These are phyloP conservation scores for Teleopsis dalmanni DNA, from an alignment of 1,140 invertebrate genomes.

Conservation along the genomic window DNA sequence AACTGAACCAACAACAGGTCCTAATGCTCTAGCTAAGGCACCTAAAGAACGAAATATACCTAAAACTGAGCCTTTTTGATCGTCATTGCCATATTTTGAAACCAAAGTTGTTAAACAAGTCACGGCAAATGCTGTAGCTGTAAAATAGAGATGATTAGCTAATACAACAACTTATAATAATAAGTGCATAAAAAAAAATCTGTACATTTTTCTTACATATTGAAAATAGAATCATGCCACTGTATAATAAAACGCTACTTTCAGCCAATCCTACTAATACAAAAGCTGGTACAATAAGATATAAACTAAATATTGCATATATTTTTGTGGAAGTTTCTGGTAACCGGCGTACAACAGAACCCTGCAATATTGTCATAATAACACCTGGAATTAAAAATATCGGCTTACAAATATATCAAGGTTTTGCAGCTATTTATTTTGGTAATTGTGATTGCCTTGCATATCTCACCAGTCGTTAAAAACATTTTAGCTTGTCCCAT, in stretches of 20 bases:
- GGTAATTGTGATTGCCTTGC: neutral
- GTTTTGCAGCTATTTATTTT: neutral
- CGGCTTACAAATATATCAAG: neutral
- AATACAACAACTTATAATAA: neutral
- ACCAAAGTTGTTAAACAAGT: slow-evolving; percentile 88
- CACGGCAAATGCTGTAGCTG: slow-evolving; percentile 88
- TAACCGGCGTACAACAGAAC: slow-evolving; percentile 74
- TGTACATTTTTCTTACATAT: slow-evolving; percentile 65
- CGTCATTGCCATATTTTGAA: slow-evolving; percentile 68
- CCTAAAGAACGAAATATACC: slow-evolving; percentile 92
- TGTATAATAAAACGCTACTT: slow-evolving; percentile 53
- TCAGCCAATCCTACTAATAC: slow-evolving; percentile 69
- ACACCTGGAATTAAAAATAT: slow-evolving; percentile 43
- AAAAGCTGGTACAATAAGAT: slow-evolving; percentile 82
- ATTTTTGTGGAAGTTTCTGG: slow-evolving; percentile 65
- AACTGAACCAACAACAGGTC: slow-evolving; percentile 79
- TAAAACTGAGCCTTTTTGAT: slow-evolving; percentile 86
- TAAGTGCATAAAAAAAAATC: neutral
- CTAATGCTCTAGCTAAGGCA: slow-evolving; percentile 83
- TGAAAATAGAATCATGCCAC: slow-evolving; percentile 80
- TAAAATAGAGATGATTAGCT: slow-evolving; percentile 4
- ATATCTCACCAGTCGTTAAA: slow-evolving; percentile 68
- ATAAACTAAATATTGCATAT: slow-evolving; percentile 71
- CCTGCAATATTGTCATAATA: slow-evolving; percentile 91
- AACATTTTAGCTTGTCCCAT: slow-evolving; percentile 99